Conservation (phyloP, 2,113 vertebrate species). For the Genyomyrus donnyi region DNA sequence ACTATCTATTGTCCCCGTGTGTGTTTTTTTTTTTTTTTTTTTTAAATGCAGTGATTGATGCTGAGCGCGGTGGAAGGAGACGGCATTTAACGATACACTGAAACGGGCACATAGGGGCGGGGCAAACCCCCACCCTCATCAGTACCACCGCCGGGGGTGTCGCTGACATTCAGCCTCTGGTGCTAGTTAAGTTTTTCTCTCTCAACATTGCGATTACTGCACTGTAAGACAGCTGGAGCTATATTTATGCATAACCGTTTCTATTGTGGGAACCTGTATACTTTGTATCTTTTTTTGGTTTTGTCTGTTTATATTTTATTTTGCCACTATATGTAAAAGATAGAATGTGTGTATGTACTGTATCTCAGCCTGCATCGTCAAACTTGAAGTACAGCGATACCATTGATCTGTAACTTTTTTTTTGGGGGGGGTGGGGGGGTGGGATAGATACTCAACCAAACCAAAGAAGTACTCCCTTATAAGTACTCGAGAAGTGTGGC, state of each 20-base stretch:
- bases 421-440: background rate
- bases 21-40: constrained; percentile 14
- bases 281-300: constrained; percentile 57
- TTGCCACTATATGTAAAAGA: constrained; percentile 56
- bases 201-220: constrained; percentile 52
- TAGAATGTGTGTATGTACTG: constrained; percentile 59
- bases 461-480: constrained; percentile 18
- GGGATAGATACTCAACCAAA: constrained; percentile 40
- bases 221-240: constrained; percentile 58
- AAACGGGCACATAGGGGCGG: constrained; percentile 26
- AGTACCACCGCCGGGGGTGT: background rate
- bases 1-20: background rate
- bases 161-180: constrained; percentile 36
- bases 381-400: constrained; percentile 67
- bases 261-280: constrained; percentile 62
- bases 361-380: constrained; percentile 59
- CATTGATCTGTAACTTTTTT: constrained; percentile 27
- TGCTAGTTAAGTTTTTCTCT: constrained; percentile 45
- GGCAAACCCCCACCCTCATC: constrained; percentile 1
- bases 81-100: constrained; percentile 28
- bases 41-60: background rate
- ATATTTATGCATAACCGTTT: constrained; percentile 67
- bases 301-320: constrained; percentile 42
- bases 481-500: constrained; percentile 20
- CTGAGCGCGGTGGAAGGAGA: background rate